These are phyloP conservation scores for Podarcis cretensis DNA, from an alignment of 2,113 vertebrate genomes.

Conservation along the genomic window DNA sequence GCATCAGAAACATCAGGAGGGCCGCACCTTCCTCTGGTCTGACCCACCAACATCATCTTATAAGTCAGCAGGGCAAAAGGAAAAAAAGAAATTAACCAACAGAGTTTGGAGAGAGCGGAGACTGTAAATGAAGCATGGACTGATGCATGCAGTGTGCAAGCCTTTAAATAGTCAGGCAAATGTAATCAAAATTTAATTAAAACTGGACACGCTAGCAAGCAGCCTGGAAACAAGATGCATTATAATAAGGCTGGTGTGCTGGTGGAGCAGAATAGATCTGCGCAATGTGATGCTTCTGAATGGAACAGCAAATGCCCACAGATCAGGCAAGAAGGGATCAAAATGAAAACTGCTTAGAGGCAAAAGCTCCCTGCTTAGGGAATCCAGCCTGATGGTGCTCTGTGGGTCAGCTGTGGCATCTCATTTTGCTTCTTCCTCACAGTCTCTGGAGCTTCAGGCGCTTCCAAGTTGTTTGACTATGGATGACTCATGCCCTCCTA, in stretches of 20 bases:
- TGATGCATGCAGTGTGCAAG: not conserved
- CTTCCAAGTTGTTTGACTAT: not conserved
- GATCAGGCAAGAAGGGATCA: not conserved
- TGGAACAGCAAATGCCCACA: not conserved
- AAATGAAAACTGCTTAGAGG: not conserved
- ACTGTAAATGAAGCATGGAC: not conserved
- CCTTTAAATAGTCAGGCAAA: slow-evolving; percentile 16
- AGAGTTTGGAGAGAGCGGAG: not conserved
- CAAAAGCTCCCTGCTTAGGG: not conserved
- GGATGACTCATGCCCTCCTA: not conserved
- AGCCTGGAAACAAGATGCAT: not conserved
- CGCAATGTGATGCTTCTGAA: not conserved
- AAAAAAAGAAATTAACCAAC: too few species aligned
- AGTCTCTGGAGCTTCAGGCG: not conserved
- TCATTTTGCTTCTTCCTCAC: not conserved
- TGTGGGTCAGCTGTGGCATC: not conserved
- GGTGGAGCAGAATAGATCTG: not conserved
- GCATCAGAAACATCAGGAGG: too few species aligned
- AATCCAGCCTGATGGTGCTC: not conserved
- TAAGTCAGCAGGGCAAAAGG: too few species aligned
- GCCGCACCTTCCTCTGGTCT: too few species aligned
- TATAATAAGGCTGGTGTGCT: not conserved
- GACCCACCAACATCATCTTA: too few species aligned
- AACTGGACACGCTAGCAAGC: slow-evolving; percentile 8
- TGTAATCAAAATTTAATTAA: not conserved